Evolutionary conservation across 1,140 invertebrate species (phyloP).

Genomic region (Chrysoperla carnea): DNA sequence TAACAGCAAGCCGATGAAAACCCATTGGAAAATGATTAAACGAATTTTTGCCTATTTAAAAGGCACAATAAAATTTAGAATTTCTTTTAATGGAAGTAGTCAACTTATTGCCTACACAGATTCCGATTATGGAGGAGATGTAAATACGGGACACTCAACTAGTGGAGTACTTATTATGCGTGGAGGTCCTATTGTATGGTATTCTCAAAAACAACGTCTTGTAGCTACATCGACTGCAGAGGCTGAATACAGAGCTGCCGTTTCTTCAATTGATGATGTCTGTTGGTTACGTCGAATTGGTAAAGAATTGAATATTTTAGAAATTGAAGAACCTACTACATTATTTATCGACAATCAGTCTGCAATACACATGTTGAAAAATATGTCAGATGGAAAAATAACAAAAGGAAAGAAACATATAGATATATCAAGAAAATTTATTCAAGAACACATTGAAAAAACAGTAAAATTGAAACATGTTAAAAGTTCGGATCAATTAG

Average conservation of each 20-base stretch:
- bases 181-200: constrained; percentile 10
- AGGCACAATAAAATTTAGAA: constrained; percentile 12
- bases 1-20: constrained; percentile 8
- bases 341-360: too few relatives aligned
- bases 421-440: too few relatives aligned
- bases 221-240: constrained; percentile 11
- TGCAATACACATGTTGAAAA: too few relatives aligned
- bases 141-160: constrained; percentile 6
- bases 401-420: too few relatives aligned
- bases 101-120: constrained; percentile 8
- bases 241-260: constrained; percentile 9
- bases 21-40: constrained; percentile 15
- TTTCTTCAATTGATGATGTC: neutral
- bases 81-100: constrained; percentile 7
- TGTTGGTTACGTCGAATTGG: neutral
- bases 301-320: too few relatives aligned
- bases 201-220: constrained; percentile 8
- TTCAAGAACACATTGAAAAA: too few relatives aligned
- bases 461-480: too few relatives aligned
- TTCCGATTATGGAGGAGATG: constrained; percentile 9
- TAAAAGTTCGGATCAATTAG: too few relatives aligned
- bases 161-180: constrained; percentile 8
- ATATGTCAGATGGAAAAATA: too few relatives aligned
- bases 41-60: constrained; percentile 15
- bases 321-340: too few relatives aligned